Conservation (phyloP, 2,797 vertebrate species). For the Tarsius wallacei region DNA sequence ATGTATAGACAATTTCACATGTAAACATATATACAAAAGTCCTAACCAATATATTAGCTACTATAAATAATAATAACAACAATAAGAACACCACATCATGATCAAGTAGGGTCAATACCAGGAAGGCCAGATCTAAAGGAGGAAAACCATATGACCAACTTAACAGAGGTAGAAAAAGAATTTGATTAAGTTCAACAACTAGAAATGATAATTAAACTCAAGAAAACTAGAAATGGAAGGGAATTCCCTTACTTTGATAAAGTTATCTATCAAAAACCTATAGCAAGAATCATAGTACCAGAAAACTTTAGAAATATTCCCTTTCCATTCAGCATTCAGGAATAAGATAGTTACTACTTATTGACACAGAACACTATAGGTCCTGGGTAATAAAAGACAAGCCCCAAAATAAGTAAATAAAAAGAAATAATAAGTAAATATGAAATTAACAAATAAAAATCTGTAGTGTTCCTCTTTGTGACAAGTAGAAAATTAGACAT, state of each 20-base stretch:
- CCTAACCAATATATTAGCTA: neutral
- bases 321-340: neutral
- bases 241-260: neutral
- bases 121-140: neutral
- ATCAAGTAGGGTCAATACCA: neutral
- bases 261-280: conserved; percentile 10
- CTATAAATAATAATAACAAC: neutral
- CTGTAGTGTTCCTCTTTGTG: neutral
- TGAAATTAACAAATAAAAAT: neutral
- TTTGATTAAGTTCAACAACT: neutral
- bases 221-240: conserved; percentile 44
- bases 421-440: neutral
- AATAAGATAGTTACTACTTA: neutral
- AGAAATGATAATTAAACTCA: neutral
- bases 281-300: neutral
- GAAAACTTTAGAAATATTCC: conserved; percentile 7
- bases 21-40: conserved; percentile 1
- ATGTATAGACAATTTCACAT: neutral
- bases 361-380: neutral
- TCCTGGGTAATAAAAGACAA: too few species aligned
- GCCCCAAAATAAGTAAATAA: neutral
- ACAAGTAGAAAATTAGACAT: neutral
- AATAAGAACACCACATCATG: neutral
- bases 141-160: neutral
- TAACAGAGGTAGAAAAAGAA: neutral